phyloP scores from a whole-genome alignment of 92 coral and sea anemone species.

The Parazoanthus atlanticus region DNA sequence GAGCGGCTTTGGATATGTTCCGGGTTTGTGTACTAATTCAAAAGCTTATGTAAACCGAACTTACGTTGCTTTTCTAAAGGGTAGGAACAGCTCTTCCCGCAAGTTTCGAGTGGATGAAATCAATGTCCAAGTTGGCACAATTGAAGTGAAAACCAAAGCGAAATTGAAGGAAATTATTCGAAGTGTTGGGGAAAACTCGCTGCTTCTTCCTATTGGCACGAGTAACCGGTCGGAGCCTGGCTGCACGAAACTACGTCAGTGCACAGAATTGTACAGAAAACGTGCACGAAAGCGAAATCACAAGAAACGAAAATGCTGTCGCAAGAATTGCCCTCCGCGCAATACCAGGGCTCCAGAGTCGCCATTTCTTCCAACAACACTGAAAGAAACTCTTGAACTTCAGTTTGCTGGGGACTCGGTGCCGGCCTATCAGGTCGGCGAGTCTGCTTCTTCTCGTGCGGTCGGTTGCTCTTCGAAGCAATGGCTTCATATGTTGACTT shows the following conservation, averaged over 20 bases:
- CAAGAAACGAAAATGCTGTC: constrained; percentile 33
- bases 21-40: constrained; percentile 77
- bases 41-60: constrained; percentile 79
- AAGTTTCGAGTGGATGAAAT: constrained; percentile 64
- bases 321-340: constrained; percentile 27
- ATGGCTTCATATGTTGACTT: constrained; percentile 65
- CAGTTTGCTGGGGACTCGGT: not conserved
- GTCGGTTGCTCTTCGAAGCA: constrained; percentile 29
- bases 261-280: constrained; percentile 41
- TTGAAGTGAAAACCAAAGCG: constrained; percentile 56
- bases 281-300: constrained; percentile 45
- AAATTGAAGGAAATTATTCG: constrained; percentile 67
- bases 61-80: constrained; percentile 62
- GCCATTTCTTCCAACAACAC: constrained; percentile 2
- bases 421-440: constrained; percentile 13
- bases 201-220: constrained; percentile 67
- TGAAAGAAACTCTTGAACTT: constrained; percentile 8
- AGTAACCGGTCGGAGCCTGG: constrained; percentile 51
- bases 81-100: constrained; percentile 37
- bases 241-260: constrained; percentile 54
- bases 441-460: constrained; percentile 15
- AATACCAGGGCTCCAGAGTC: constrained; percentile 35
- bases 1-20: constrained; percentile 78
- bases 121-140: constrained; percentile 72
- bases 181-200: constrained; percentile 57